Conservation (phyloP, 1,140 invertebrate genomes). For the Achatina immaculata region DNA sequence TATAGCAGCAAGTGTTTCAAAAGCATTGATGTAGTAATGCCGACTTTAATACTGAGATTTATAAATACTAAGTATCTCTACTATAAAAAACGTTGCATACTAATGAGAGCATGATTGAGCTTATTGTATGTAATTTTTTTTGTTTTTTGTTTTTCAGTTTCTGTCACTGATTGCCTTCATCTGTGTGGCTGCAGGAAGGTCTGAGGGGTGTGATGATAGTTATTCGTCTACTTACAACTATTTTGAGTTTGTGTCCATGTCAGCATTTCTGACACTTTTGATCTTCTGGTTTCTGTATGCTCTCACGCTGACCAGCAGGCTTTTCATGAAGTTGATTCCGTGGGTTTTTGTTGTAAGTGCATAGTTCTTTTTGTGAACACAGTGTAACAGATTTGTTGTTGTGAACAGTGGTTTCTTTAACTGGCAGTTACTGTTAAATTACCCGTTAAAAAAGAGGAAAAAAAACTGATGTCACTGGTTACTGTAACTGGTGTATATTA, state of each 20-base stretch:
- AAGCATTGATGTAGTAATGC: too few species aligned
- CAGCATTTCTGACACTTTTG: slow-evolving; percentile 40
- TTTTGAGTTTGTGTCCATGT: slow-evolving; percentile 45
- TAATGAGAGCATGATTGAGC: too few species aligned
- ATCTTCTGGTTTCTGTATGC: slow-evolving; percentile 39
- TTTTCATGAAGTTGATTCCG: slow-evolving; percentile 42
- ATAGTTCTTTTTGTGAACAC: too few species aligned
- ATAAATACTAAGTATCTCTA: too few species aligned
- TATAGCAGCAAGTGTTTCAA: too few species aligned
- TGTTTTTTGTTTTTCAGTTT: slow-evolving; percentile 35
- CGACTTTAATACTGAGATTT: too few species aligned
- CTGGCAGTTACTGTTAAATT: too few species aligned
- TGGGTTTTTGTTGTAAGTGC: slow-evolving; percentile 43
- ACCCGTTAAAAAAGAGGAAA: too few species aligned
- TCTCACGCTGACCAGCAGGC: slow-evolving; percentile 34
- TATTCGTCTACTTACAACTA: slow-evolving; percentile 44
- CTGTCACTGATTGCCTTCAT: slow-evolving; percentile 44
- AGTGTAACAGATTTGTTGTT: background rate
- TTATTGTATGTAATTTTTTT: too few species aligned
- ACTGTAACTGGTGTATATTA: too few species aligned
- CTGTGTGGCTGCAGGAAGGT: slow-evolving; percentile 38
- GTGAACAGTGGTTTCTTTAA: background rate
- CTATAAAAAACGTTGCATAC: too few species aligned
- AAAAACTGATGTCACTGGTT: too few species aligned
- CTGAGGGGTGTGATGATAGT: slow-evolving; percentile 31